Base-by-base conservation (phyloP, 2,797 vertebrate species). In the Lemur catta region DNA sequence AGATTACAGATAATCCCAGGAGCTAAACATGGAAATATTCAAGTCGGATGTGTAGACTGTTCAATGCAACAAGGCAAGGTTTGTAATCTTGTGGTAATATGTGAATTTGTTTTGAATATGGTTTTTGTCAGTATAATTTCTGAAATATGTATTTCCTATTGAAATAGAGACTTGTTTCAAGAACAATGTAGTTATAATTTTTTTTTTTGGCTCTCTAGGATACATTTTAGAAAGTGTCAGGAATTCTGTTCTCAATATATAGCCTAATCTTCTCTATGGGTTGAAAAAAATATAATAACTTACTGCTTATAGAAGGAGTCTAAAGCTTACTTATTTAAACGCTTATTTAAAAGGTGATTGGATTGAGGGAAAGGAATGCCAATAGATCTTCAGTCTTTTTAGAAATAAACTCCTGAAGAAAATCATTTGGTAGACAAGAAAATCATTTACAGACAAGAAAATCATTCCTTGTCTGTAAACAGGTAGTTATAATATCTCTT, bases 1-100 rank as follows among this genome's bases (percentile, higher is more conserved):
- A 99, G 99, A 95, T 98, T 99, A 96, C 99, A 99, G 97, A 99
- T 99, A 98, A 99, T 99, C 95, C 99, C 99, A 90, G 99, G 99
- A 97, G 99, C 99, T 97, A 99, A 99, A 97, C 99, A 99, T 98
- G 99, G 99, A 94, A 99, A 99, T 98, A 99, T 99, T 98, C 99
- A 99, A 98, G 99, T 99, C 95, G 99, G 99, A 88, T 99, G 99
- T 98, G 99, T 99, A 89, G 99, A 99, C 98, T 99, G 99, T 98
- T 99, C 99, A 76, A 98, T 99, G 98, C 99, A 99, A 87, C 99
- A 99, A 96, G 99, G 99, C 92, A 99, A 99, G 99, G 99, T 99
- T 99, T 89, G 99, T 98, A 92, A 50, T 96, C 89, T 24, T 95
- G 6, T 75, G 46, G 12, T 63, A 82, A 91, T 59, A n/a, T 79